A percentile compares a stretch with the other conserved stretches of the same genome.
These are phyloP conservation scores for Megaptera novaeangliae DNA, from an alignment of 2,113 vertebrate species.

Conservation along the genomic window DNA sequence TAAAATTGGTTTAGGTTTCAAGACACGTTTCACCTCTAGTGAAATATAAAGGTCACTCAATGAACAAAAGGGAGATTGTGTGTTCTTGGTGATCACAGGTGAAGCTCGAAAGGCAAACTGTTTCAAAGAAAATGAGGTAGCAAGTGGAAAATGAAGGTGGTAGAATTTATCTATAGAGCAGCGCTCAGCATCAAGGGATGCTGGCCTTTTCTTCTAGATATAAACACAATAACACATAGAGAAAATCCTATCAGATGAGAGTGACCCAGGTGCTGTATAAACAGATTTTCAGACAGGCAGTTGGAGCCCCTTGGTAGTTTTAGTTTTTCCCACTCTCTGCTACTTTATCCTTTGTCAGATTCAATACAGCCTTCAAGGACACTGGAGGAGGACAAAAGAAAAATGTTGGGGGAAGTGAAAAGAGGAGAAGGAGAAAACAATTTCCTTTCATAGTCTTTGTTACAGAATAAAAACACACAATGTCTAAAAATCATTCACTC, in stretches of 20 bases:
- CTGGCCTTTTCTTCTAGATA: background rate
- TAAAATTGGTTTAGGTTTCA: constrained; percentile 27
- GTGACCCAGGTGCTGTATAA: constrained; percentile 37
- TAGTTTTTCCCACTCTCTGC: background rate
- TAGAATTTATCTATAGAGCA: background rate
- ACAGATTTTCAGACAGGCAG: constrained; percentile 43
- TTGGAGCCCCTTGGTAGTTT: background rate
- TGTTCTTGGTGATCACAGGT: constrained; percentile 2
- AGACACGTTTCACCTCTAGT: constrained; percentile 27
- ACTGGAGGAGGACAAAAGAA: constrained; percentile 49
- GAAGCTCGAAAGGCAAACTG: background rate
- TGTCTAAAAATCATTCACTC: constrained; percentile 73
- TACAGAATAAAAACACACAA: constrained; percentile 60
- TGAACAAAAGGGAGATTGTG: constrained; percentile 30
- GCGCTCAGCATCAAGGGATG: background rate
- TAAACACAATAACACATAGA: background rate
- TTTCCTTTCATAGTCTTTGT: constrained; percentile 63
- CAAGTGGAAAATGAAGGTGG: background rate
- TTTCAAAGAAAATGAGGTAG: background rate
- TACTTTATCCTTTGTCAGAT: constrained; percentile 58
- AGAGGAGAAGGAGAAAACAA: constrained; percentile 12
- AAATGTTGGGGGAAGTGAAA: constrained; percentile 36
- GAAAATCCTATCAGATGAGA: background rate
- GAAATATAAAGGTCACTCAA: background rate
- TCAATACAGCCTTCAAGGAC: constrained; percentile 67